Percentiles rank a stretch among this genome's conserved stretches.
phyloP scores from a whole-genome alignment of 2,888 invertebrate species.

The Oxytorus armatus region DNA sequence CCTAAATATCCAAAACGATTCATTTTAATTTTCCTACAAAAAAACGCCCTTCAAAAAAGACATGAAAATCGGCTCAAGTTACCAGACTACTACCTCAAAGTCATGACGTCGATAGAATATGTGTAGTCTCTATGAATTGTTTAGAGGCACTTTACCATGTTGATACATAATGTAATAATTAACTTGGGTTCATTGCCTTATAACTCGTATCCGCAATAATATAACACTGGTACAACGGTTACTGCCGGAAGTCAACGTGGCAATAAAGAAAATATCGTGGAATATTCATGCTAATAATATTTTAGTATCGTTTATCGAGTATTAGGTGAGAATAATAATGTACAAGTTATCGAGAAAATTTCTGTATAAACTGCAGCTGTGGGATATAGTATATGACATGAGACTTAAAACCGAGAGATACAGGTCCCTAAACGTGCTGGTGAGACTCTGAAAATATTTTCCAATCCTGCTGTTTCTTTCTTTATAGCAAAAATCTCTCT shows the following conservation, averaged over 20 bases:
- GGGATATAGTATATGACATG: slow-evolving; percentile 39
- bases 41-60: too few species aligned
- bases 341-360: slow-evolving; percentile 50
- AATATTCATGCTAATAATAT: slow-evolving; percentile 56
- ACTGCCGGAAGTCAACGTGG: slow-evolving; percentile 58
- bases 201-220: slow-evolving; percentile 33
- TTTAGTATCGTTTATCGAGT: slow-evolving; percentile 59
- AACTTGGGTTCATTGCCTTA: slow-evolving; percentile 28
- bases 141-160: background rate
- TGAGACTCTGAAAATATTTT: slow-evolving; percentile 51
- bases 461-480: slow-evolving; percentile 32
- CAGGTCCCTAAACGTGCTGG: slow-evolving; percentile 17
- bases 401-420: background rate
- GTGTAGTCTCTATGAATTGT: background rate
- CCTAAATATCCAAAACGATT: too few species aligned
- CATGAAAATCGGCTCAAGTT: too few species aligned
- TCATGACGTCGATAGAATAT: background rate
- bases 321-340: slow-evolving; percentile 37
- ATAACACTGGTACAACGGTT: slow-evolving; percentile 24
- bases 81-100: too few species aligned
- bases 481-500: slow-evolving; percentile 13
- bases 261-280: slow-evolving; percentile 46
- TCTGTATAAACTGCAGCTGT: slow-evolving; percentile 39
- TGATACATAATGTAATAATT: slow-evolving; percentile 21
- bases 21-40: too few species aligned